Evolutionary conservation across 2,797 vertebrate species (phyloP).

Genomic region (Sphenopsis melanotis): DNA sequence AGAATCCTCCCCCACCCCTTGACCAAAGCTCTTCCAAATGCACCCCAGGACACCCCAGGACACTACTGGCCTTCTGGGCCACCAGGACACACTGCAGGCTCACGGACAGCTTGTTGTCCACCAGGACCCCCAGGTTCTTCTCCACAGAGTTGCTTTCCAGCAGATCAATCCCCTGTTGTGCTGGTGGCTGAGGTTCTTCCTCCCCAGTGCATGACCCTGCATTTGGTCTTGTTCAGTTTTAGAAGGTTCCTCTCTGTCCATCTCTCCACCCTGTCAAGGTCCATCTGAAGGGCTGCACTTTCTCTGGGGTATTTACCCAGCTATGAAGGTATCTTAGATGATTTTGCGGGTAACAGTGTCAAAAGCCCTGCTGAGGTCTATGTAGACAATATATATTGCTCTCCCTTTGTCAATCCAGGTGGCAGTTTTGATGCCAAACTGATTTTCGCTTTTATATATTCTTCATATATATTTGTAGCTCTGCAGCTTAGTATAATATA

Average conservation of each 20-base stretch:
- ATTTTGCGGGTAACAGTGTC: neutral
- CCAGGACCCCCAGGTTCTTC: neutral
- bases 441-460: neutral
- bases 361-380: neutral
- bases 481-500: neutral
- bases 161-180: rapidly evolving
- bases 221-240: neutral
- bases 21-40: too few species aligned
- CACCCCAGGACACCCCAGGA: too few species aligned
- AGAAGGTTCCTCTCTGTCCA: neutral
- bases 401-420: neutral
- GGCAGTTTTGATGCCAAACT: neutral
- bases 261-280: neutral
- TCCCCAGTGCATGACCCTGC: neutral
- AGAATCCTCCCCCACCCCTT: too few species aligned
- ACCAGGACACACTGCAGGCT: too few species aligned
- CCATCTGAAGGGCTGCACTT: neutral
- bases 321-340: neutral
- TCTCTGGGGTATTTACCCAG: neutral
- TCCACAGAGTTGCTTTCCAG: neutral
- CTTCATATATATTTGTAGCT: neutral
- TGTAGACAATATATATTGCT: too few species aligned
- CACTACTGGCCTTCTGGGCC: too few species aligned
- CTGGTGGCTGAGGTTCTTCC: neutral
- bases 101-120: too few species aligned